Conservation (phyloP, 1,140 invertebrate genomes). For the Rhyzopertha dominica region DNA sequence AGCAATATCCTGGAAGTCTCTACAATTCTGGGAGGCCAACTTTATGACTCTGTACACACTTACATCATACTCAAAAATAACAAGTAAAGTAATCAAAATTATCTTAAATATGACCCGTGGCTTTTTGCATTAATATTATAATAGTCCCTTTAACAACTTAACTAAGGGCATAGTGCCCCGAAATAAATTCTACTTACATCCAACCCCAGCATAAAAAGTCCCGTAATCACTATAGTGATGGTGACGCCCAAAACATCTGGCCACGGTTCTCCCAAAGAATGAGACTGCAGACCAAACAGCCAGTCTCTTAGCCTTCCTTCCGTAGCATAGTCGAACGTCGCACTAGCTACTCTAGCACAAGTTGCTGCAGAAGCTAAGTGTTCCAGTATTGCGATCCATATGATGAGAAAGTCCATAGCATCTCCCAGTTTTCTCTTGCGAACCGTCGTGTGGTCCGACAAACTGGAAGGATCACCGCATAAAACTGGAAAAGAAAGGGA, state of each 20-base stretch:
- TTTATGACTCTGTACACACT: too few relatives aligned
- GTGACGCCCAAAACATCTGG: conserved; percentile 64
- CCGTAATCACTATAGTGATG: conserved; percentile 58
- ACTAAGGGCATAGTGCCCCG: too few relatives aligned
- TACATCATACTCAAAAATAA: too few relatives aligned
- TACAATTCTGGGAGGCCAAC: too few relatives aligned
- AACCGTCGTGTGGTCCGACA: conserved; percentile 15
- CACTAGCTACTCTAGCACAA: conserved; percentile 57
- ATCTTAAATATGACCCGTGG: too few relatives aligned
- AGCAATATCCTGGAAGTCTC: too few relatives aligned
- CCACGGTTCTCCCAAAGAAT: conserved; percentile 58
- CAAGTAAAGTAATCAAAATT: too few relatives aligned
- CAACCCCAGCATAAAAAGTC: conserved; percentile 64
- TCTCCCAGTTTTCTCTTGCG: conserved; percentile 27
- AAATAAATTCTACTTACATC: too few relatives aligned
- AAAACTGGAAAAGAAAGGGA: conserved; percentile 35
- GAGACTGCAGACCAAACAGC: conserved; percentile 52
- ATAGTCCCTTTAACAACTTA: too few relatives aligned
- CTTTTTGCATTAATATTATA: too few relatives aligned
- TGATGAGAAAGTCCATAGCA: conserved; percentile 49
- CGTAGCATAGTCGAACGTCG: conserved; percentile 60
- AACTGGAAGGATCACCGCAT: conserved; percentile 19
- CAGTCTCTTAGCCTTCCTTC: conserved; percentile 54
- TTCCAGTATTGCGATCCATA: conserved; percentile 58
- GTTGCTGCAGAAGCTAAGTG: conserved; percentile 58